Conservation (phyloP, 1,140 invertebrate genomes). For the Nautilus pompilius region DNA sequence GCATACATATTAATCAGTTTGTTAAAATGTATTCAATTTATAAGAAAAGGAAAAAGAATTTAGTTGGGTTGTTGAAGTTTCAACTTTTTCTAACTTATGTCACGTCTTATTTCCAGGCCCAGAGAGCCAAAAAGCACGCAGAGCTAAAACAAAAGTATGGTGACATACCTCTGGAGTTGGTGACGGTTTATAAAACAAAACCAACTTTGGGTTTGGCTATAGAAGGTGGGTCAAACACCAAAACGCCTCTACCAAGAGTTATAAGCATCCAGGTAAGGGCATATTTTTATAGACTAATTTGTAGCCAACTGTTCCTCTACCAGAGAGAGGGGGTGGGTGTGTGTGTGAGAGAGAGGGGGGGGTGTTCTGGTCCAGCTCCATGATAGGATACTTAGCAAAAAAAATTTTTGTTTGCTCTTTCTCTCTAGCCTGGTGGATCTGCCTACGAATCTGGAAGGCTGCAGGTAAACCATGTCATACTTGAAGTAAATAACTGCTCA, state of each 20-base stretch:
- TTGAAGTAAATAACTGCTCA: conserved; percentile 86
- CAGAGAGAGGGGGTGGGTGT: no score
- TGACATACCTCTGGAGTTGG: conserved; percentile 29
- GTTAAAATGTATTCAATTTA: no score
- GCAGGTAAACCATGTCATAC: conserved; percentile 88
- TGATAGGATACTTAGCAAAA: not conserved
- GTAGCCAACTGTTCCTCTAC: no score
- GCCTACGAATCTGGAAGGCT: conserved; percentile 84
- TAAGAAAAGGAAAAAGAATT: no score
- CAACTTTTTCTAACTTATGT: no score
- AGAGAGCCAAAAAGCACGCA: no score
- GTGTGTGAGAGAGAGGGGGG: no score
- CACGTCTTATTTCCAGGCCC: no score
- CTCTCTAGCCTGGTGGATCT: conserved; percentile 82
- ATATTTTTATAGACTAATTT: not conserved
- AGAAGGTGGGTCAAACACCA: conserved; percentile 92
- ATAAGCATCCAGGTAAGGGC: conserved; percentile 90
- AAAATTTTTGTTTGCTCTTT: conserved; percentile 12
- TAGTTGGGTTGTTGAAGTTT: no score
- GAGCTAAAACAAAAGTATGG: conserved; percentile 30
- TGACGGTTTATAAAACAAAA: conserved; percentile 72
- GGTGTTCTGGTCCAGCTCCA: no score
- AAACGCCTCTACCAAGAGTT: conserved; percentile 88
- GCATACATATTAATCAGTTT: no score
- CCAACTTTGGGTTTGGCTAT: conserved; percentile 93